Evolutionary conservation across 2,888 invertebrate genomes (phyloP).

Genomic region (Eupithecia abbreviata): DNA sequence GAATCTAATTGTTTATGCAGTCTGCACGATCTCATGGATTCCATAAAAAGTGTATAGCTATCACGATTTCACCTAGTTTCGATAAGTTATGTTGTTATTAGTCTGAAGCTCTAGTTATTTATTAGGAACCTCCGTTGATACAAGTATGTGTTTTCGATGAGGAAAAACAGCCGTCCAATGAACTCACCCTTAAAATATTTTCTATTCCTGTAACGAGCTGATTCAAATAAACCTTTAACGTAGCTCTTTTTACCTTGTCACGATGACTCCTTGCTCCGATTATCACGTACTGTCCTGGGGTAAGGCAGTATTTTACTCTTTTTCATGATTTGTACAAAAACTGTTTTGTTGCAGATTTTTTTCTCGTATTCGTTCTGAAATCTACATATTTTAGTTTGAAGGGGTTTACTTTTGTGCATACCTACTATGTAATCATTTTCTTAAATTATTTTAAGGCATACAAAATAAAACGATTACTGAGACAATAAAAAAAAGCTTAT

Average conservation of each 20-base stretch:
- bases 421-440: no score
- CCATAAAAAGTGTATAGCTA: slow-evolving; percentile 27
- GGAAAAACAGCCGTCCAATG: background rate
- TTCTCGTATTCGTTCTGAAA: background rate
- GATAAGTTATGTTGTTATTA: slow-evolving; percentile 7
- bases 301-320: no score
- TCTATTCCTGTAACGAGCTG: background rate
- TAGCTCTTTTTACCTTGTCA: background rate
- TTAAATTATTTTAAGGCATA: no score
- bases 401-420: background rate
- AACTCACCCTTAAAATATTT: background rate
- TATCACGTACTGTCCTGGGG: background rate
- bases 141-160: background rate
- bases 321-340: no score
- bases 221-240: background rate
- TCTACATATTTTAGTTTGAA: background rate
- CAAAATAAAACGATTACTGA: no score
- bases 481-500: no score
- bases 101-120: background rate
- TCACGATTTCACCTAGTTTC: slow-evolving; percentile 7
- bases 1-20: slow-evolving; percentile 48
- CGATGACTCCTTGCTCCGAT: background rate
- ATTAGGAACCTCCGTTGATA: background rate
- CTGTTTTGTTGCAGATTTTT: no score
- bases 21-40: slow-evolving; percentile 42